A percentile compares a stretch with the other conserved stretches of the same genome.
Conservation (phyloP, 2,113 vertebrate species). For the Physeter macrocephalus region DNA sequence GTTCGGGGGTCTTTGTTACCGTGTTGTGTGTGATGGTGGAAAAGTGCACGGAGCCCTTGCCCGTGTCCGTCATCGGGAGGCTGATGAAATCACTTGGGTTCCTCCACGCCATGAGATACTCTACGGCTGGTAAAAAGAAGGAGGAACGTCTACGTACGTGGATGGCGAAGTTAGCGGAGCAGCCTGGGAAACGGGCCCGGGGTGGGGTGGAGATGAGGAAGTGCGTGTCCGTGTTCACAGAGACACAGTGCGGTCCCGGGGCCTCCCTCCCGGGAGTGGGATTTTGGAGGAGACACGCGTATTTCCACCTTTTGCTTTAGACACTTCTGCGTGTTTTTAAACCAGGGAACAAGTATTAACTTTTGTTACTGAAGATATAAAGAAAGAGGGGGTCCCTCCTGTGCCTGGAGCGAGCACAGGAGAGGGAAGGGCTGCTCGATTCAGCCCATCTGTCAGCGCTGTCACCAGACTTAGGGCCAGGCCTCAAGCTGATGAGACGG, state of each 20-base stretch:
- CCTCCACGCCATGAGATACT: too few relatives aligned
- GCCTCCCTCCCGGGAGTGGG: too few relatives aligned
- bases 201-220: not conserved
- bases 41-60: not conserved
- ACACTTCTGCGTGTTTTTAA: not conserved
- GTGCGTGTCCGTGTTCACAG: accelerated
- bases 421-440: too few relatives aligned
- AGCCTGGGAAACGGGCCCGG: not conserved
- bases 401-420: too few relatives aligned
- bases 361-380: not conserved
- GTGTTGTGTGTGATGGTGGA: not conserved
- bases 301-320: not conserved
- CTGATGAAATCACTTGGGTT: not conserved
- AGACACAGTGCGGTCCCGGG: too few relatives aligned
- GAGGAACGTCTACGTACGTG: too few relatives aligned
- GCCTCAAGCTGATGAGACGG: too few relatives aligned
- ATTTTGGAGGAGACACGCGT: not conserved
- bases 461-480: not conserved
- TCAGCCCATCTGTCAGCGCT: accelerated
- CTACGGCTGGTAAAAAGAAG: not conserved
- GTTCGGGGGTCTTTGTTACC: not conserved
- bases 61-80: too few relatives aligned
- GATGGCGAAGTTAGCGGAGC: not conserved
- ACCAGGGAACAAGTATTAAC: not conserved
- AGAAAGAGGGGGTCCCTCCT: not conserved